Base-by-base conservation (phyloP, 2,888 invertebrate species). In the Crocallis elinguaria region DNA sequence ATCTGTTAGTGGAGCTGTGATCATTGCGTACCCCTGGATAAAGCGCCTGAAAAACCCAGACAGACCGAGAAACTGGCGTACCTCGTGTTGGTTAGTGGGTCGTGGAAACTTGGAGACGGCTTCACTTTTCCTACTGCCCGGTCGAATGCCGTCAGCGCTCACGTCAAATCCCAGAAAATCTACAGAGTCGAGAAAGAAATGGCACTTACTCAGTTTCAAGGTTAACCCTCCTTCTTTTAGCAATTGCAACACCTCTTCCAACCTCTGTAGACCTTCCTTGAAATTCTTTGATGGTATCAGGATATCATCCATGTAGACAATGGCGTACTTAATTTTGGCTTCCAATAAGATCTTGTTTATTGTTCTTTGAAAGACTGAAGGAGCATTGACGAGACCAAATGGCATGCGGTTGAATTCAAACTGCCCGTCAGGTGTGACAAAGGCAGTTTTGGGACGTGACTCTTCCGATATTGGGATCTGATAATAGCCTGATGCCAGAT, bases 11-110 rank as follows among this genome's bases (percentile, higher is more conserved):
- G 71, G 76, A 1, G 51, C 38, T 0, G 64, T 71, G 7, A 70
- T 65, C 0, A 41, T 0, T 0, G 74, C 59, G 39, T 66, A 77
- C 1, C 50, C 48, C 14, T 63, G 58, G 0, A 77, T 53, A 44
- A 77, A 77, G 2, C 67, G 23, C n/a, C 73, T 43, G 19, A 77
- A 77, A 30, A 62, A 77, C 9, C 66, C 60, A 0, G 75, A 49
- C 0, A 77, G 54, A 0, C 75, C 73, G 0, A 76, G 16, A 21
- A 74, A 76, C 13, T 57, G 64, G 16, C 71, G 39, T 1, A 75
- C 33, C 3, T 72, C 62, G 27, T 72, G 67, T 0, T 54, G 35
- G 36, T 70, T 66, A 9, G 0, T 27, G 0, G 70, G 73, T 0
- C 13, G 32, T 1, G 66, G 62, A 27, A 73, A 67, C 6, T 52